These are phyloP conservation scores for Gallirallus australis DNA, from an alignment of 2,797 vertebrate species.

Conservation along the genomic window DNA sequence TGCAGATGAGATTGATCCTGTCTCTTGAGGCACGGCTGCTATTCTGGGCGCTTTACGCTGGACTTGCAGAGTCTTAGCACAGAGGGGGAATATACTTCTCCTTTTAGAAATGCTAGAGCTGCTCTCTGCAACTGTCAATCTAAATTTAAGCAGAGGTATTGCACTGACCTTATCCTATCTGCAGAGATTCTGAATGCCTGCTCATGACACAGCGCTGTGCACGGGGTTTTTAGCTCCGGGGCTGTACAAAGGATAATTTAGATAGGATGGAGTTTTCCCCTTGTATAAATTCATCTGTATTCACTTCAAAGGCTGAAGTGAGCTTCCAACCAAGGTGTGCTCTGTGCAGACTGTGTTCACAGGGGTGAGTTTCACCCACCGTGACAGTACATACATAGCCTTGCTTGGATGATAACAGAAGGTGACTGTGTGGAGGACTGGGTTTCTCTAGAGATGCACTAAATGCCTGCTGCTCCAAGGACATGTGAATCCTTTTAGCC, in stretches of 20 bases:
- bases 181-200: background rate
- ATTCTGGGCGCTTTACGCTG: background rate
- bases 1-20: background rate
- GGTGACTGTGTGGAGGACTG: background rate
- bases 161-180: background rate
- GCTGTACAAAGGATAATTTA: background rate
- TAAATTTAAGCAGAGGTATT: background rate
- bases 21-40: background rate
- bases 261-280: background rate
- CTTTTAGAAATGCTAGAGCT: background rate
- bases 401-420: slow-evolving; percentile 29
- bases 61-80: background rate
- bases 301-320: background rate
- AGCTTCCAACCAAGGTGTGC: background rate
- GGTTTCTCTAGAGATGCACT: slow-evolving; percentile 26
- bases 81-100: background rate
- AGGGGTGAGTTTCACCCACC: background rate
- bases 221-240: background rate
- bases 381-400: background rate
- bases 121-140: background rate
- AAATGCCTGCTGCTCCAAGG: slow-evolving; percentile 29
- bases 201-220: background rate
- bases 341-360: background rate
- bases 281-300: background rate
- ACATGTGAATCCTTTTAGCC: slow-evolving; percentile 36